Conservation (phyloP, 2,113 vertebrate genomes). For the Gymnogyps californianus region DNA sequence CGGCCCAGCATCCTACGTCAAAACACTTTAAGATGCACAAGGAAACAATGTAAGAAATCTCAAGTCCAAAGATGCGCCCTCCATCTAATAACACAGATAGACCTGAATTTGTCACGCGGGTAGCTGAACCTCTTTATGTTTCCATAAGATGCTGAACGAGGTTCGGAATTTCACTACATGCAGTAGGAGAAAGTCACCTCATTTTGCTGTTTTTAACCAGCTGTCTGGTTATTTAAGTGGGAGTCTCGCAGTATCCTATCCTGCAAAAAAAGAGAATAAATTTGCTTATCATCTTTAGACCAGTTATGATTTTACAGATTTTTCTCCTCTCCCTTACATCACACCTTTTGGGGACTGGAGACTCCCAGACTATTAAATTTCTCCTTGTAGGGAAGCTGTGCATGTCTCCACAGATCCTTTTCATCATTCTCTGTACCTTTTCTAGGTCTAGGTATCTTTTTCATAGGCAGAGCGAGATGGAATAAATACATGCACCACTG, state of each 20-base stretch:
- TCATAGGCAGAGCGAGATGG: background rate
- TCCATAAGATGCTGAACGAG: background rate
- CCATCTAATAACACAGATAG: background rate
- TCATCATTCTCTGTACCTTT: background rate
- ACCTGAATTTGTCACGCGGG: background rate
- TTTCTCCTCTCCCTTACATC: background rate
- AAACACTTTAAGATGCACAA: background rate
- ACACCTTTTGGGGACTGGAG: background rate
- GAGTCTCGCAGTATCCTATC: background rate
- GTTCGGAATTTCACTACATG: background rate
- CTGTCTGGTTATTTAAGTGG: background rate
- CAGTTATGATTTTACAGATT: background rate
- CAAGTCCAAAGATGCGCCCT: background rate
- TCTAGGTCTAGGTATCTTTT: background rate
- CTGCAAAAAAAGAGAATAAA: background rate
- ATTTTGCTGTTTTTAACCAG: background rate
- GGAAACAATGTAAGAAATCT: background rate
- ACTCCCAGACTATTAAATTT: background rate
- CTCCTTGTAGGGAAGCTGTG: background rate
- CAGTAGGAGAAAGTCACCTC: background rate
- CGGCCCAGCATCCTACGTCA: background rate
- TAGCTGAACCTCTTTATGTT: background rate
- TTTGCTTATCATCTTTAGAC: background rate
- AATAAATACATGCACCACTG: background rate
- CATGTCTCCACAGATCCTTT: background rate